phyloP scores from a whole-genome alignment of 2,113 vertebrate species.

The Macrotis lagotis region DNA sequence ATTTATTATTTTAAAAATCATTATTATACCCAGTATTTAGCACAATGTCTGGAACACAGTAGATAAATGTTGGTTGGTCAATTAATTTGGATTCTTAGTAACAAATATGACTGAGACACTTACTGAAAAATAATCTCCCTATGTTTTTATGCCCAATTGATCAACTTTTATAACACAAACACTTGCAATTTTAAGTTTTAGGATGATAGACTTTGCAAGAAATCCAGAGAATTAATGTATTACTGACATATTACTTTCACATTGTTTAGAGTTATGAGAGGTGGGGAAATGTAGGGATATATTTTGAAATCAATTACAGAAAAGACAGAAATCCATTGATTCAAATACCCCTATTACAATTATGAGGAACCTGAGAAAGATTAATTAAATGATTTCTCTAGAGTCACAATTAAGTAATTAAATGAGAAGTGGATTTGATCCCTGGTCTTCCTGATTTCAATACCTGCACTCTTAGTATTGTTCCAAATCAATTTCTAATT shows the following conservation, averaged over 20 bases:
- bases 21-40: neutral
- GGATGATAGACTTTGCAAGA: neutral
- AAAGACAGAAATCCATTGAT: neutral
- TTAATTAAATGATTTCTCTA: neutral
- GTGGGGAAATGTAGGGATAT: neutral
- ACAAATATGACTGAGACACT: neutral
- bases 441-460: neutral
- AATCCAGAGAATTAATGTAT: neutral
- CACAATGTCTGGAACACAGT: neutral
- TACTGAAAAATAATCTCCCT: too few species aligned
- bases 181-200: neutral
- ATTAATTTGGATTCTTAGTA: neutral
- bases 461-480: neutral
- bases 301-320: neutral
- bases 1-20: neutral
- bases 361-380: neutral
- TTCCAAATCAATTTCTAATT: neutral
- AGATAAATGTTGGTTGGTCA: neutral
- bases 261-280: neutral
- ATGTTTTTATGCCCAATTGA: too few species aligned
- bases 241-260: neutral
- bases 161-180: neutral
- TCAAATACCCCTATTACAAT: neutral
- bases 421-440: neutral
- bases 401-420: neutral